Percentiles rank a stretch among this genome's conserved stretches.
phyloP scores from a whole-genome alignment of 2,888 invertebrate species.

The Campoplex capitator region DNA sequence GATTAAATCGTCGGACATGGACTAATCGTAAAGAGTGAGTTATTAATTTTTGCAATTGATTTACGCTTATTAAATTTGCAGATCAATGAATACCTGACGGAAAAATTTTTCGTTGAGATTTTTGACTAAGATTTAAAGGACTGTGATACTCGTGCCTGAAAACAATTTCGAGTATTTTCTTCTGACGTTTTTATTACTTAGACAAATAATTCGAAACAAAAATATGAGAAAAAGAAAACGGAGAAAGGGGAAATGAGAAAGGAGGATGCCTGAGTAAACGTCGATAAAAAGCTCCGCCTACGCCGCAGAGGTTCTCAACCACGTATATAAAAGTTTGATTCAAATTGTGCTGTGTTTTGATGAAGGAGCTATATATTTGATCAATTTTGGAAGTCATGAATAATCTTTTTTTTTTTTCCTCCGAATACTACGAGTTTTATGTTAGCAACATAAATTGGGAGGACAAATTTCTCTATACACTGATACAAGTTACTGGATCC shows the following conservation, averaged over 20 bases:
- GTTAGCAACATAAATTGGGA: background rate
- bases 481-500: background rate
- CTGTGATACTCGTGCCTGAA: background rate
- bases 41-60: background rate
- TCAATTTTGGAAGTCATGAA: conserved; percentile 1
- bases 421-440: background rate
- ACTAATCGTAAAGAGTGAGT: background rate
- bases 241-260: conserved; percentile 9
- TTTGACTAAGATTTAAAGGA: background rate
- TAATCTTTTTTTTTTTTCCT: background rate
- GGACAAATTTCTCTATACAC: background rate
- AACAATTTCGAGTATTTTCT: background rate
- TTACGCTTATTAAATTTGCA: background rate
- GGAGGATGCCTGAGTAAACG: conserved; percentile 30
- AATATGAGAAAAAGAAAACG: conserved; percentile 1
- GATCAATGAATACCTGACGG: background rate
- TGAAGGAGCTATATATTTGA: background rate
- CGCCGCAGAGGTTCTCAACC: conserved; percentile 59
- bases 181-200: background rate
- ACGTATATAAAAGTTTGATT: background rate
- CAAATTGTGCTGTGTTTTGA: conserved; percentile 5
- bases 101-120: background rate
- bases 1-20: background rate
- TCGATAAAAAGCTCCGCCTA: conserved; percentile 62
- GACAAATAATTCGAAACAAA: background rate